A percentile compares a stretch with the other conserved stretches of the same genome.
Conservation (phyloP, 2,113 vertebrate genomes). For the Carassius carassius region DNA sequence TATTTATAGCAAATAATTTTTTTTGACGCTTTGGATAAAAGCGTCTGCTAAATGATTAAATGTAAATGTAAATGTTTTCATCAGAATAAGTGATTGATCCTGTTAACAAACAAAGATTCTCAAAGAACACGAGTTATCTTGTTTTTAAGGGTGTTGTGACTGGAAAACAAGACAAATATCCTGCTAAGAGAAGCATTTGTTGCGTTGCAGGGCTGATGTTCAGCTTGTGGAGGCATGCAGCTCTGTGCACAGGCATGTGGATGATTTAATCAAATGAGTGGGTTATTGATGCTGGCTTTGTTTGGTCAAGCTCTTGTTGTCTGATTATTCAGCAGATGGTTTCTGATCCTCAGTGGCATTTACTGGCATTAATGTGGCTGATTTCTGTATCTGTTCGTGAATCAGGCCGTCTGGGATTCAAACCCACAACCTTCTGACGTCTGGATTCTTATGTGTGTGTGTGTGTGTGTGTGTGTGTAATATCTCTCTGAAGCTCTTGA, state of each 20-base stretch:
- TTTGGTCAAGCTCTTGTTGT: not conserved
- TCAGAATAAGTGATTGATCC: not conserved
- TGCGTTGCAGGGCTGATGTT: not conserved
- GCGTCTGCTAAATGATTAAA: too few relatives aligned
- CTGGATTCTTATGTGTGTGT: not conserved
- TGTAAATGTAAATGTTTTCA: too few relatives aligned
- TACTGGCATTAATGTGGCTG: conserved; percentile 7
- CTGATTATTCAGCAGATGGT: conserved; percentile 24
- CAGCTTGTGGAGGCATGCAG: not conserved
- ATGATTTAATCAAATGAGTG: not conserved
- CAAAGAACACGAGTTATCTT: not conserved
- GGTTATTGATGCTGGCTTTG: not conserved
- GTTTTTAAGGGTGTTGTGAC: not conserved
- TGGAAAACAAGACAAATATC: not conserved
- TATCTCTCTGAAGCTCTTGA: conserved; percentile 9
- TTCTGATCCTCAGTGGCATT: conserved; percentile 11
- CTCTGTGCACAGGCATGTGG: not conserved
- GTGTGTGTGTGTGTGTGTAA: not conserved
- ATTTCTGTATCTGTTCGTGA: not conserved
- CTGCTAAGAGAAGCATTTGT: too few relatives aligned
- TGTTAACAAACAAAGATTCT: not conserved
- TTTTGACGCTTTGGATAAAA: too few relatives aligned
- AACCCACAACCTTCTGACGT: conserved; percentile 6
- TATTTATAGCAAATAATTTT: too few relatives aligned
- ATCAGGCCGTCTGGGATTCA: not conserved